Evolutionary conservation across 2,113 vertebrate genomes (phyloP).

Genomic region (Sula dactylatra): DNA sequence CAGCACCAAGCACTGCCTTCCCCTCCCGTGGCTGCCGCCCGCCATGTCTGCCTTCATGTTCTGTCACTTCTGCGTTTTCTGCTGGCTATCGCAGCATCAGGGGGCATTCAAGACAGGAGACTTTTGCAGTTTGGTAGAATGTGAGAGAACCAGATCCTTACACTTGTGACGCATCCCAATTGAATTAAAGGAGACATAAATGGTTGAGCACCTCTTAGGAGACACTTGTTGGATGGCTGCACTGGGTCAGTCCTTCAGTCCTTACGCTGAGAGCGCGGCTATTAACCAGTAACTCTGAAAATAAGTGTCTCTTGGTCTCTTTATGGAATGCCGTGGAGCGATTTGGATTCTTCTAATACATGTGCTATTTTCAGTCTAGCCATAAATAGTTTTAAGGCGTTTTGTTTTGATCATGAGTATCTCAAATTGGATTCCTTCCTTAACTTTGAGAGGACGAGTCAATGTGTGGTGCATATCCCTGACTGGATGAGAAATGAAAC

Average conservation of each 20-base stretch:
- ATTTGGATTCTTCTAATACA: neutral
- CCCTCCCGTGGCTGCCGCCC: neutral
- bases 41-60: fast-evolving
- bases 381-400: neutral
- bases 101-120: neutral
- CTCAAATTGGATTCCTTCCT: constrained; percentile 26
- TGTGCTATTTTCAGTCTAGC: neutral
- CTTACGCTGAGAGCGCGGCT: fast-evolving
- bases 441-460: neutral
- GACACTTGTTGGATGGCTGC: fast-evolving
- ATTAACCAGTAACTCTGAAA: neutral
- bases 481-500: constrained; percentile 25
- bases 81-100: neutral
- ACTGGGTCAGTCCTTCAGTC: neutral
- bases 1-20: neutral
- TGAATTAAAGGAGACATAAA: neutral
- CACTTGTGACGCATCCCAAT: neutral
- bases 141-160: neutral
- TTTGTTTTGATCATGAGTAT: constrained; percentile 19
- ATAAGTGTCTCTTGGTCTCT: neutral
- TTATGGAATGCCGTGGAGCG: neutral
- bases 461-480: neutral
- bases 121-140: neutral
- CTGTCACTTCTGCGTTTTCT: neutral
- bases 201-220: neutral